Evolutionary conservation across 1,140 invertebrate genomes (phyloP), one percentile per base, ranked within the genome.

Genomic region (Meloidogyne hapla): DNA sequence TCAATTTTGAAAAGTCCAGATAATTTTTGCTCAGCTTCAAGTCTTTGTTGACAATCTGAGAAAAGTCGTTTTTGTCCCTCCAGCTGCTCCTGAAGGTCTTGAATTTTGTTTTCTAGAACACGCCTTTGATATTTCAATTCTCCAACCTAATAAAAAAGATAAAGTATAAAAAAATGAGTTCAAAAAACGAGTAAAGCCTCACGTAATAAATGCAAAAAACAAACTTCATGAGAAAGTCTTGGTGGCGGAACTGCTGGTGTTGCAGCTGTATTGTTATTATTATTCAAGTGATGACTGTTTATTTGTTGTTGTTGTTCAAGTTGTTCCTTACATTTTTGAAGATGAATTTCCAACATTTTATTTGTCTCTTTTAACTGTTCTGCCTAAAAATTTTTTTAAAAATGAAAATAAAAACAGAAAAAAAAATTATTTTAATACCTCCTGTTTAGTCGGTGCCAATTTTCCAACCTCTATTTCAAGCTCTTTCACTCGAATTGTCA

Each of bases 1-100:
- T 85, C 75, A 13, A 23, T 15, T 63, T 80, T 80, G 72, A 40
- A 81, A n/a, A 73, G 78, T 26, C 69, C 71, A 40, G n/a, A 38
- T 21, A 77, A 69, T 33, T 84, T 71, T 28, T 71, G 79, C 15
- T 74, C 66, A 33, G 42, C 79, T 40, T 69, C 56, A 62, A 76
- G 40, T 45, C 26, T 42, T 68, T 68, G 25, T 38, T 45, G 74
- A 25, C 23, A 26, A 56, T 64, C n/a, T 48, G 45, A 38, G 13
- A 69, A 21, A 21, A 68, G 33, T 6, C 15, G 9, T 28, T 69
- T 65, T 15, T 69, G n/a, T 21, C 15, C 38, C 33, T 67, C 48
- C 12, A 67, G 65, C 40, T 67, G 79, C 48, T 56, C 48, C 48
- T 56, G 48, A 56, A 56, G 48, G 48, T 56, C 48, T 56, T 56